phyloP scores from a whole-genome alignment of 2,113 vertebrate species.

The Rostratula benghalensis region DNA sequence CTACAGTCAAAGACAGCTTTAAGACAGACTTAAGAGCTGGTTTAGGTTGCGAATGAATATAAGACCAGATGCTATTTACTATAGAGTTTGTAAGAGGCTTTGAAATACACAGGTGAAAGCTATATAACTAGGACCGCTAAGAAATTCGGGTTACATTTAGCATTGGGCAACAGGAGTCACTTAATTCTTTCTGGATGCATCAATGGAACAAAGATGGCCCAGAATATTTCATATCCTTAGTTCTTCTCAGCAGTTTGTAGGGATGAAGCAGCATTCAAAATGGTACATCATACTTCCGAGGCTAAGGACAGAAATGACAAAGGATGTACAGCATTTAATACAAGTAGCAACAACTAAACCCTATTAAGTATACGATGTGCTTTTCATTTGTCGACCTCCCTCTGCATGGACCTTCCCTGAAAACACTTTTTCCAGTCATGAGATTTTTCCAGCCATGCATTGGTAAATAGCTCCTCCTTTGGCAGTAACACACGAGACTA shows the following conservation, averaged over 20 bases:
- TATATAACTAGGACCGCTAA: neutral
- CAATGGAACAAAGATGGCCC: neutral
- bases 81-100: neutral
- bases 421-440: neutral
- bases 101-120: neutral
- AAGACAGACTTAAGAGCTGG: neutral
- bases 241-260: neutral
- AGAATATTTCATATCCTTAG: neutral
- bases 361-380: accelerated
- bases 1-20: neutral
- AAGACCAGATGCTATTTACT: neutral
- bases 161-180: neutral
- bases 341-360: neutral
- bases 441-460: accelerated
- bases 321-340: neutral
- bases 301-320: neutral
- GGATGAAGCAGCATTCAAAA: neutral
- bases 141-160: neutral
- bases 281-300: accelerated
- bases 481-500: neutral
- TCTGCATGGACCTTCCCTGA: neutral
- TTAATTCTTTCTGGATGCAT: neutral
- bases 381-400: neutral
- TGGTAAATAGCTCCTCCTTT: neutral
- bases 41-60: neutral